These are phyloP conservation scores for Nineta flava DNA, from an alignment of 2,888 invertebrate species.

Conservation along the genomic window DNA sequence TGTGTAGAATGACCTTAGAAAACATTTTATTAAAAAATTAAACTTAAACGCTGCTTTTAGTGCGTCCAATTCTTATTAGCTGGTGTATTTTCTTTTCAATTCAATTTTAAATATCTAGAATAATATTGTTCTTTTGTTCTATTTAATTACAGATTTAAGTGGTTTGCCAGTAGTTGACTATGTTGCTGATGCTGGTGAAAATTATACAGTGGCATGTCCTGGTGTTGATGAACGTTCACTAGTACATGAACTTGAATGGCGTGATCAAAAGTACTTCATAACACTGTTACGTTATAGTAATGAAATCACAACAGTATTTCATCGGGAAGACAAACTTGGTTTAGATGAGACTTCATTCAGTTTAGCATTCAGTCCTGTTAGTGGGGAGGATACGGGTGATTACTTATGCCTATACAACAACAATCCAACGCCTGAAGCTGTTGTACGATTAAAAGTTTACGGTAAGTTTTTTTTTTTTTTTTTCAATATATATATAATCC, in stretches of 20 bases:
- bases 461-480: slow-evolving; percentile 29
- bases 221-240: slow-evolving; percentile 50
- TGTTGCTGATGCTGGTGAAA: slow-evolving; percentile 40
- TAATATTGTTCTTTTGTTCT: no score
- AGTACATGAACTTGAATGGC: slow-evolving; percentile 47
- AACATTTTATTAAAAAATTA: no score
- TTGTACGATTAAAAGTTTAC: slow-evolving; percentile 48
- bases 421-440: slow-evolving; percentile 45
- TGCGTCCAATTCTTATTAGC: no score
- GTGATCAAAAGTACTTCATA: slow-evolving; percentile 24
- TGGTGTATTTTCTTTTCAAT: no score
- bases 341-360: slow-evolving; percentile 42
- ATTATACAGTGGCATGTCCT: slow-evolving; percentile 48
- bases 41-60: no score
- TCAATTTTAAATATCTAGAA: no score
- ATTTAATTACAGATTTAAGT: neutral
- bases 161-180: neutral
- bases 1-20: no score
- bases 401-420: slow-evolving; percentile 54
- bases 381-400: slow-evolving; percentile 45
- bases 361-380: slow-evolving; percentile 43
- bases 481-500: no score
- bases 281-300: slow-evolving; percentile 35
- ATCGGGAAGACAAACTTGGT: slow-evolving; percentile 36
- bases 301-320: slow-evolving; percentile 34